A percentile compares a stretch with the other conserved stretches of the same genome.
These are phyloP conservation scores for Eupithecia insigniata DNA, from an alignment of 2,888 invertebrate species.

Conservation along the genomic window DNA sequence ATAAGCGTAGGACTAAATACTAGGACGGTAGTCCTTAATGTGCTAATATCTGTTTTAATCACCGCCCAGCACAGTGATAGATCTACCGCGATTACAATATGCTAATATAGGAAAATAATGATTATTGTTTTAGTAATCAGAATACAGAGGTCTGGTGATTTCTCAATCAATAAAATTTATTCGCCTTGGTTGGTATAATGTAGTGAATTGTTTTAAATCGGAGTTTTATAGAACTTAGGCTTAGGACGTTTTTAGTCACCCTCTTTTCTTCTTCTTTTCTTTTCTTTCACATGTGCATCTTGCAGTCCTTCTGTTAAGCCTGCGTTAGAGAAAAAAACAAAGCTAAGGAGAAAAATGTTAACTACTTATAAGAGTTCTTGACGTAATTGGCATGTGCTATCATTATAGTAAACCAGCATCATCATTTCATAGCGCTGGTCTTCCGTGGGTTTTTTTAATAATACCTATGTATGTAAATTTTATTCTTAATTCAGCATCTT, in stretches of 20 bases:
- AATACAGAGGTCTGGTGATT: constrained; percentile 23
- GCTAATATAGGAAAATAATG: constrained; percentile 35
- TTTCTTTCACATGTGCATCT: too few species aligned
- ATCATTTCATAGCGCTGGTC: too few species aligned
- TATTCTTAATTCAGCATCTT: too few species aligned
- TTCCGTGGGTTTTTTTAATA: too few species aligned
- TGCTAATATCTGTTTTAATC: constrained; percentile 44
- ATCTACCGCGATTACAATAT: constrained; percentile 38
- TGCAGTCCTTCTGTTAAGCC: too few species aligned
- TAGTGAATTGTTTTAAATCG: neutral
- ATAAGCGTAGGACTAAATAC: constrained; percentile 37
- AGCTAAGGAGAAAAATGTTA: too few species aligned
- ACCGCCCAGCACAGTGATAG: constrained; percentile 34
- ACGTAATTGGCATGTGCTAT: too few species aligned
- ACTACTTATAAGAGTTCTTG: too few species aligned
- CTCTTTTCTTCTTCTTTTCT: too few species aligned
- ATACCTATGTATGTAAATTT: too few species aligned
- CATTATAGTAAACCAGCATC: too few species aligned
- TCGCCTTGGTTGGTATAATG: neutral
- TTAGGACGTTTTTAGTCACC: neutral
- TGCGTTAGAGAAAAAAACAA: too few species aligned
- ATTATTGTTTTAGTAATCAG: constrained; percentile 38
- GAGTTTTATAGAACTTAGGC: neutral
- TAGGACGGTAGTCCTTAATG: constrained; percentile 41
- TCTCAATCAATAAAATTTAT: constrained; percentile 11